Percentiles rank a stretch among this genome's conserved stretches.
phyloP scores from a whole-genome alignment of 2,113 vertebrate genomes.

The Phylloscopus trochilus region DNA sequence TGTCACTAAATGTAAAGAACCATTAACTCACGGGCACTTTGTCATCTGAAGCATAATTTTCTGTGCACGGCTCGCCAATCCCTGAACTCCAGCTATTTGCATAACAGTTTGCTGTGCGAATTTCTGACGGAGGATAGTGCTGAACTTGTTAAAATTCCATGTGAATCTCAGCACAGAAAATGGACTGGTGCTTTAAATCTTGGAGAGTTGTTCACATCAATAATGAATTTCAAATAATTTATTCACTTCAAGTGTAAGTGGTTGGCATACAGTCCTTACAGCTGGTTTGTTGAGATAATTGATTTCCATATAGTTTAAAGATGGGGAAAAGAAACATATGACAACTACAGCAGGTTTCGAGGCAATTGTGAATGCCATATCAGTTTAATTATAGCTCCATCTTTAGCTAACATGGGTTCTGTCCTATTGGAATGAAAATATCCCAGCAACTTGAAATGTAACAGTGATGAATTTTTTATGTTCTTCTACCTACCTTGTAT shows the following conservation, averaged over 20 bases:
- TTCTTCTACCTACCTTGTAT: slow-evolving; percentile 68
- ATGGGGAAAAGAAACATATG: slow-evolving; percentile 78
- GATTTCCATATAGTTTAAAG: slow-evolving; percentile 95
- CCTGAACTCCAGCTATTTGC: slow-evolving; percentile 74
- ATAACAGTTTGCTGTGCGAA: slow-evolving; percentile 63
- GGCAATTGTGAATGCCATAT: slow-evolving; percentile 73
- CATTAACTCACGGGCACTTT: slow-evolving; percentile 71
- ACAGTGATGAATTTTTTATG: slow-evolving; percentile 84
- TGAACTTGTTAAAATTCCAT: slow-evolving; percentile 84
- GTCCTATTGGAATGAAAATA: slow-evolving; percentile 84
- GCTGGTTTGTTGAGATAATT: slow-evolving; percentile 93
- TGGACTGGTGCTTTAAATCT: slow-evolving; percentile 78
- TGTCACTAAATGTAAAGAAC: slow-evolving; percentile 79
- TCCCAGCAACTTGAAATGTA: slow-evolving; percentile 77
- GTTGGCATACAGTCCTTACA: slow-evolving; percentile 88
- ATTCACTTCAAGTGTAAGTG: slow-evolving; percentile 91
- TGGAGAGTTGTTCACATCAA: slow-evolving; percentile 82
- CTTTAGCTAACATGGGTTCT: slow-evolving; percentile 78
- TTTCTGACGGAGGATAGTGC: slow-evolving; percentile 55
- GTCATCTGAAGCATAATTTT: slow-evolving; percentile 66
- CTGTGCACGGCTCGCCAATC: neutral
- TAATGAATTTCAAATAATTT: slow-evolving; percentile 95
- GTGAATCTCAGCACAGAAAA: slow-evolving; percentile 65
- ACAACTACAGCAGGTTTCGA: slow-evolving; percentile 68
- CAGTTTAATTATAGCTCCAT: slow-evolving; percentile 83